Percentiles rank a stretch among this genome's conserved stretches.
These are phyloP conservation scores for Oriolus oriolus DNA, from an alignment of 2,113 vertebrate species.

Conservation along the genomic window DNA sequence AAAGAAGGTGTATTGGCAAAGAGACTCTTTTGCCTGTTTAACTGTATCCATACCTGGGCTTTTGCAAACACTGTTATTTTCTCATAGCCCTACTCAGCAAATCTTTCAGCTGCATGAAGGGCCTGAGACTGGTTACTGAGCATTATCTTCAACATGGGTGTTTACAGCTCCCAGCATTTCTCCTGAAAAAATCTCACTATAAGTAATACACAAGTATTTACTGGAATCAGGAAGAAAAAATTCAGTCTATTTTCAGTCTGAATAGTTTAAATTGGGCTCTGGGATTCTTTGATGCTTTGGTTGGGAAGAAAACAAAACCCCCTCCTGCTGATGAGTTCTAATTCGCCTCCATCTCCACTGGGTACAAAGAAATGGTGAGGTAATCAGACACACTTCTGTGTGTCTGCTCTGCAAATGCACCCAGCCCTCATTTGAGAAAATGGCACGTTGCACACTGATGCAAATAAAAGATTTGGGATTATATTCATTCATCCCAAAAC, in stretches of 20 bases:
- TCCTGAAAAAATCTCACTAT: background rate
- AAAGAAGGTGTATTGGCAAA: background rate
- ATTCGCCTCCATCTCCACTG: background rate
- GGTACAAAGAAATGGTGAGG: constrained; percentile 17
- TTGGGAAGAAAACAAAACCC: background rate
- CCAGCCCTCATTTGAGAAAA: constrained; percentile 32
- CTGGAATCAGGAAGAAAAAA: background rate
- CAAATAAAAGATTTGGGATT: constrained; percentile 29
- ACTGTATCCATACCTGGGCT: background rate
- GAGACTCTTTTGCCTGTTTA: background rate
- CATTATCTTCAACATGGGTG: background rate
- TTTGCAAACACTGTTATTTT: background rate
- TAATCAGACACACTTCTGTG: constrained; percentile 38
- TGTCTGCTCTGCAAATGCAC: background rate
- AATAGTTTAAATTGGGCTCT: constrained; percentile 1
- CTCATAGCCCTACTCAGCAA: background rate
- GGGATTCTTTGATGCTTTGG: background rate
- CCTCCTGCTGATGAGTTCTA: constrained; percentile 34
- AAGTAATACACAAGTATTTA: constrained; percentile 3
- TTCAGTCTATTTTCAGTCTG: constrained; percentile 8
- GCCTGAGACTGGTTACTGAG: background rate
- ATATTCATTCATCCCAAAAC: background rate
- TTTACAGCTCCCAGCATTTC: background rate
- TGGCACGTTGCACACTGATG: constrained; percentile 9
- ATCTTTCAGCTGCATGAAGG: background rate